Base-by-base conservation (phyloP, 2,113 vertebrate species). In the Brachypodius melanocephalos region DNA sequence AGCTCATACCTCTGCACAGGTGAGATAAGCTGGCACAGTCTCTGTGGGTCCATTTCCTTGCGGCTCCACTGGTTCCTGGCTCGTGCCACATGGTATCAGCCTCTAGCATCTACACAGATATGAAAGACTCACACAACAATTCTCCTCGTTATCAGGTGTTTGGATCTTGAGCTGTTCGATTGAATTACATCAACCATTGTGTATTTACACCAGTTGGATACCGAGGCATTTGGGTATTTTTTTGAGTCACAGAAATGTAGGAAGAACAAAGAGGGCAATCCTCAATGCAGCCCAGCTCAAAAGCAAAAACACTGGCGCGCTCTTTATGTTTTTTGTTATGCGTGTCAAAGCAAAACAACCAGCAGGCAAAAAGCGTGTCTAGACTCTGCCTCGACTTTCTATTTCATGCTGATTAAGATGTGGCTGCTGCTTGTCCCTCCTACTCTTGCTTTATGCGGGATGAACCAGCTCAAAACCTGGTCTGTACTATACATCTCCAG, bases 391-490 rank as follows among this genome's bases (percentile, higher is more conserved):
- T 73, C 5, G 0, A 12, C 69, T 76, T 87, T 85, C 66, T 66
- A 9, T 69, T 85, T 91, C 46, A 45, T 29, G 34, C 43, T 73
- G 58, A 28, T 73, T 65, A 55, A 79, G 71, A 79, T 36, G 62
- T 32, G 66, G 22, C 54, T 72, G 65, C 65, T 21, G 2, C 40
- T 65, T 45, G 4, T 78, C 31, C 17, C 14, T 48, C 15, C 17
- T 52, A 4, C 14, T 80, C 32, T 12, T 1, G 1, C 18, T 55
- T 63, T 24, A 17, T 36, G n/a, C 0, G 0, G 36, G 36, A 67
- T 42, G n/a, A 83, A 79, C 7, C 32, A 71, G 19, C 12, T 72
- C 45, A 75, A 85, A 88, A 59, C 7, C 28, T 34, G 19, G 4
- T 77, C 69, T 49, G 38, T 61, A 20, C 13, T 22, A 10, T 8